Evolutionary conservation across 2,797 vertebrate species (phyloP).

Genomic region (Arctocebus calabarensis): DNA sequence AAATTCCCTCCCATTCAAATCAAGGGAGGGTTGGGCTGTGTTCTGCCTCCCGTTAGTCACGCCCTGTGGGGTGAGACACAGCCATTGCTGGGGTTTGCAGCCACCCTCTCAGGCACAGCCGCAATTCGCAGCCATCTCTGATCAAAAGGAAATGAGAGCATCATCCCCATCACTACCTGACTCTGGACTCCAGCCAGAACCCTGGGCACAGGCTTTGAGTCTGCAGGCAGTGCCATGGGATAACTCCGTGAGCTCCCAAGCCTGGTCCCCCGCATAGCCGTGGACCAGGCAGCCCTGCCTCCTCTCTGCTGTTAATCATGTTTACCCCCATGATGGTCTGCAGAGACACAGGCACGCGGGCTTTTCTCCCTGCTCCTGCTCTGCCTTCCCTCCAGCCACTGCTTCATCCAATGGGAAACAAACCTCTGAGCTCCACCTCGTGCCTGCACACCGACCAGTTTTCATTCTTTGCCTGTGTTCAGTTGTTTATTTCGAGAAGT

Average conservation of each 20-base stretch:
- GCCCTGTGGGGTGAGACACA: slow-evolving; percentile 83
- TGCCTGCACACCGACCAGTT: fast-evolving
- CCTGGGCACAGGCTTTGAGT: neutral
- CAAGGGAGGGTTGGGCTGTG: slow-evolving; percentile 66
- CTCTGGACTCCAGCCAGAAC: slow-evolving; percentile 34
- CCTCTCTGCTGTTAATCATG: neutral
- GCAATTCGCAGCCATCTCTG: neutral
- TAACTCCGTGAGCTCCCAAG: neutral
- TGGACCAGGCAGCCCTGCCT: fast-evolving
- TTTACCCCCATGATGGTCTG: neutral
- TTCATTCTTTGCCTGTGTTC: neutral
- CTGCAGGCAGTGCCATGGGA: neutral
- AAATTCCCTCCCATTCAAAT: slow-evolving; percentile 78
- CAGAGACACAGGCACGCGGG: neutral
- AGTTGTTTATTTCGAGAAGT: neutral
- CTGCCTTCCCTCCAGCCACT: neutral
- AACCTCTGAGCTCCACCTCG: fast-evolving
- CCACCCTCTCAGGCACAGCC: neutral
- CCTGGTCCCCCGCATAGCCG: neutral
- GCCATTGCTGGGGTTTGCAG: slow-evolving; percentile 21
- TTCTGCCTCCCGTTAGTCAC: slow-evolving; percentile 83
- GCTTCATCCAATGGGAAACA: neutral
- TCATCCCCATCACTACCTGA: slow-evolving; percentile 59
- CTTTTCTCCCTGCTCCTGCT: fast-evolving
- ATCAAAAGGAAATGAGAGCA: slow-evolving; percentile 61